phyloP scores from a whole-genome alignment of 2,888 invertebrate genomes.

The Cacoxenus indagator region DNA sequence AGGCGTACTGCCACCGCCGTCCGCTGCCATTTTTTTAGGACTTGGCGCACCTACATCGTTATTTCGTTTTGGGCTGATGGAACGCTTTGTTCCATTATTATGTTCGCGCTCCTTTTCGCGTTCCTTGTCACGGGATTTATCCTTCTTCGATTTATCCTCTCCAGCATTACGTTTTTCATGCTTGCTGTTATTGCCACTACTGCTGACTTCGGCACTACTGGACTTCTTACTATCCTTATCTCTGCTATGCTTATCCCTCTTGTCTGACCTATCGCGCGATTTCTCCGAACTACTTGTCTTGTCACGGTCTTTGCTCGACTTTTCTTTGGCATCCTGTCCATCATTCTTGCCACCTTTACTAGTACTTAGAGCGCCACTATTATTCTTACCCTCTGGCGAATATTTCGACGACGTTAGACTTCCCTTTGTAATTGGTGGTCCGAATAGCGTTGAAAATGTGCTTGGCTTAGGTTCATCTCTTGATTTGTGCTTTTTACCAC shows the following conservation, averaged over 20 bases:
- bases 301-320: conserved; percentile 63
- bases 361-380: conserved; percentile 17
- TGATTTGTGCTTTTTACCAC: conserved; percentile 75
- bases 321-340: conserved; percentile 60
- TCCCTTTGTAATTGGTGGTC: conserved; percentile 84
- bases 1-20: conserved; percentile 27
- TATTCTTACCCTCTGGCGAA: conserved; percentile 55
- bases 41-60: conserved; percentile 45
- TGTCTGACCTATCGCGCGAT: conserved; percentile 73
- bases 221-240: conserved; percentile 72
- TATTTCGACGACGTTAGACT: conserved; percentile 69
- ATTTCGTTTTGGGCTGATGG: conserved; percentile 49
- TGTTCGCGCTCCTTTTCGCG: conserved; percentile 70
- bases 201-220: conserved; percentile 52
- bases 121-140: conserved; percentile 74
- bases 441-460: conserved; percentile 86
- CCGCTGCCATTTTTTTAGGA: conserved; percentile 45
- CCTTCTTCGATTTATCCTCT: conserved; percentile 71
- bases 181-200: conserved; percentile 66
- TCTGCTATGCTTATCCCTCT: conserved; percentile 73
- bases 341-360: conserved; percentile 34
- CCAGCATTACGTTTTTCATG: conserved; percentile 70
- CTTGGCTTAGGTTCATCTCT: conserved; percentile 75
- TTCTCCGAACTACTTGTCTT: conserved; percentile 56
- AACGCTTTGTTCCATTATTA: conserved; percentile 38